Evolutionary conservation across 2,113 vertebrate species (phyloP), one percentile per base, ranked within the genome.

Genomic region (Arvicanthis niloticus): DNA sequence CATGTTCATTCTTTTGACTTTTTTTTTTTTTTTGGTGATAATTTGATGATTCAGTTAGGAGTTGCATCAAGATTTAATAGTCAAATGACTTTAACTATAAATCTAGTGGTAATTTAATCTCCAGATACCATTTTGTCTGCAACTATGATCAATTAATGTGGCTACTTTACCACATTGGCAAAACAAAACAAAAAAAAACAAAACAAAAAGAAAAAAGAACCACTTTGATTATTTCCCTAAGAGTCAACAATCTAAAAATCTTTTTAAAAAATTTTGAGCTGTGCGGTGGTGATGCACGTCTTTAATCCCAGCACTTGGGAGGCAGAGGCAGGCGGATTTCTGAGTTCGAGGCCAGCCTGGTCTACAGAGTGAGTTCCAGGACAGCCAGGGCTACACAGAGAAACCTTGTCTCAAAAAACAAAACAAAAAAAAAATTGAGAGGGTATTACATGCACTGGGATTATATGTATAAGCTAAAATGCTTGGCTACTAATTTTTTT

Each of bases 21-120:
- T 45, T 89, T 7, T 84, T 42, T 92, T 80, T 80, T 42, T 87
- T 48, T 90, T 80, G 70, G 40, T 56, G 16, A 58, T 87, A 80
- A 88, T 70, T 77, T 88, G 76, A 90, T 53, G 48, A 53, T 6
- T 26, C 53, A 95, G 7, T 80, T 75, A 84, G 42, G 92, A 56
- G 7, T 62, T 58, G 8, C 31, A 31, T 53, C 26, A 80, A 37
- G n/a, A 62, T 94, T 42, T 94, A 58, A 68, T 77, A 48, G 31
- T 12, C 67, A 95, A 87, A 80, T 34, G n/a, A 70, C 34, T 86
- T 91, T 84, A 65, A 62, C 19, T 65, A 93, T 84, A 95, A 90
- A 95, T 86, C 42, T 70, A 62, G 26, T 77, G 19, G 9, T 62
- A 84, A 48, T 90, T 78, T 96, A 73, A 90, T 72, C 89, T 77